Base-by-base conservation (phyloP, 1,140 invertebrate genomes). In the Metaphire vulgaris region DNA sequence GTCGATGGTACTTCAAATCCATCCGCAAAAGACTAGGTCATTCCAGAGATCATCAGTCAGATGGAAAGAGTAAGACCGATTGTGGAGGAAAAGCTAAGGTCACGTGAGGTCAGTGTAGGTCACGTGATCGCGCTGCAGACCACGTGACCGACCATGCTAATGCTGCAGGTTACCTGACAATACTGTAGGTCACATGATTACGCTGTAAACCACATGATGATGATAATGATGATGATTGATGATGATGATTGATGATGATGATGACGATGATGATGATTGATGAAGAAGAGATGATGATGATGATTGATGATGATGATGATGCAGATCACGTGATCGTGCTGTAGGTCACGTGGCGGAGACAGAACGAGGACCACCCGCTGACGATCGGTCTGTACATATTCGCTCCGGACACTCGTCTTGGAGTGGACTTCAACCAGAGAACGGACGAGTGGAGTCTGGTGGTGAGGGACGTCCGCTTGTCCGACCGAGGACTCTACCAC, bases 321-420 rank as follows among this genome's bases (percentile, higher is more conserved):
- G 41, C 21, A 56, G 41, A 21, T 56, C 6, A 56, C 41, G 41
- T 56, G 41, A 56, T 21, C 41, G 6, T 56, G 41, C 21, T 73
- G 31, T 34, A 79, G 78, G 73, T 79, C 1, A 77, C 68, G 66
- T 79, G 78, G 78, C 66, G 76, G 31, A 66, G 72, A 34, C 67
- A 74, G 14, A 32, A 33, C 16, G 72, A 77, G 12, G 26, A 70
- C 21, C 76, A 77, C 31, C 78, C 78, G 28, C 67, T 79, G 16
- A 79, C 78, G 26, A 77, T 79, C 1, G 78, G 78, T 21, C 33
- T 69, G 72, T 75, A 78, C 32, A 71, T 76, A n/a, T 79, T 79
- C 64, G 76, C 70, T 16, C 21, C 75, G n/a, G 78, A 79, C 65
- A 68, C 72, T 15, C 76, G 78, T 28, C 26, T 79, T 28, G 69